Evolutionary conservation across 1,140 invertebrate genomes (phyloP).

Genomic region (Temnothorax longispinosus): DNA sequence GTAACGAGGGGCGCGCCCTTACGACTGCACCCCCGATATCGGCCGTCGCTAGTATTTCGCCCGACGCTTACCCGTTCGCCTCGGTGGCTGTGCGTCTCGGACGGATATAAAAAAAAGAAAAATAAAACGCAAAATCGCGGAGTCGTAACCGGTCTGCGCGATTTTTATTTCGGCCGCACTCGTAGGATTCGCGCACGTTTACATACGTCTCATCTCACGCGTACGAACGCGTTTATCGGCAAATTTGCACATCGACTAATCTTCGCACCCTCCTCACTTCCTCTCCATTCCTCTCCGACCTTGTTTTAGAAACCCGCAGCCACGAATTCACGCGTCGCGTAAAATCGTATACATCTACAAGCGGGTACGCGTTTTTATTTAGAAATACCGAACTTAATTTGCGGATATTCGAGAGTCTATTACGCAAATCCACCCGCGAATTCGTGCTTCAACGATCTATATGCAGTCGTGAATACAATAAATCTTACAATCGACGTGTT

Average conservation of each 20-base stretch:
- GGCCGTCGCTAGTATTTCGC: slow-evolving; percentile 76
- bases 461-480: neutral
- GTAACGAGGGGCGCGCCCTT: slow-evolving; percentile 74
- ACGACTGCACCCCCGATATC: slow-evolving; percentile 64
- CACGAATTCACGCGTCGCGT: neutral
- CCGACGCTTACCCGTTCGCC: slow-evolving; percentile 77
- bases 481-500: slow-evolving; percentile 6
- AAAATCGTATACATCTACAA: neutral
- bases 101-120: neutral
- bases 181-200: neutral
- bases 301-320: too few species aligned
- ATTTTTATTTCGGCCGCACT: neutral
- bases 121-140: neutral
- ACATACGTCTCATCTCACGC: neutral
- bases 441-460: neutral
- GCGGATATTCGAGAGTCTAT: neutral
- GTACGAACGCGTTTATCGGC: neutral
- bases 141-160: neutral
- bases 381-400: neutral
- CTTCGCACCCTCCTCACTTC: neutral
- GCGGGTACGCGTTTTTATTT: neutral
- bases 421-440: neutral
- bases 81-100: slow-evolving; percentile 43
- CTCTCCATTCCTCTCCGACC: neutral
- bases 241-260: slow-evolving; percentile 7